A percentile compares a stretch with the other conserved stretches of the same genome.
These are phyloP conservation scores for Parnassius mnemosyne DNA, from an alignment of 2,888 invertebrate species.

Conservation along the genomic window DNA sequence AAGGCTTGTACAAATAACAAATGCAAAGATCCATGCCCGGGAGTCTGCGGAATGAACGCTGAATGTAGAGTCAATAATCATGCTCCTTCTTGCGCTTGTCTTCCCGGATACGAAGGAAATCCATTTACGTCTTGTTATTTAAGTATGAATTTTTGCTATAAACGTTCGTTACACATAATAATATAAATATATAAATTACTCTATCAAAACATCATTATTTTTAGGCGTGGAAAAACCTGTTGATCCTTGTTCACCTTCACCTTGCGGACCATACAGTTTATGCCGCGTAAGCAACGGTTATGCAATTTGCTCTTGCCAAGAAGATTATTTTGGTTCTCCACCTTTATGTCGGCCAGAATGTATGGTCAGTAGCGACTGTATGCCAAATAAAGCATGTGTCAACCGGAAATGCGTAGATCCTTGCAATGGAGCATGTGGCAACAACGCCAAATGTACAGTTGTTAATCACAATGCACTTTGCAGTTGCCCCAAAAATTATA, in stretches of 20 bases:
- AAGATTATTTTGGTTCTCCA: conserved; percentile 89
- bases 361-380: conserved; percentile 90
- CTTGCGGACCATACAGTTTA: conserved; percentile 90
- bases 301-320: conserved; percentile 90
- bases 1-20: conserved; percentile 91
- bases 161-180: neutral
- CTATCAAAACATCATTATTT: conserved; percentile 18
- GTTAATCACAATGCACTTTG: conserved; percentile 93
- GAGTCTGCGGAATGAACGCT: conserved; percentile 91
- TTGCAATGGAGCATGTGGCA: conserved; percentile 90
- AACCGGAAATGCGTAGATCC: conserved; percentile 90
- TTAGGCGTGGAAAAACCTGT: conserved; percentile 52
- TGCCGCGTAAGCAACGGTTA: conserved; percentile 87
- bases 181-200: neutral
- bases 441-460: conserved; percentile 89
- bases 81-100: conserved; percentile 88
- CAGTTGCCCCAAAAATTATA: conserved; percentile 86
- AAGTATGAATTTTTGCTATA: conserved; percentile 45
- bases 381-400: conserved; percentile 89
- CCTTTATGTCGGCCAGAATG: conserved; percentile 90
- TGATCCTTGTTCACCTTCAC: conserved; percentile 82
- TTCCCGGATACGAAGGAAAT: conserved; percentile 88
- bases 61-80: conserved; percentile 91
- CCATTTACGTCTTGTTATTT: conserved; percentile 87
- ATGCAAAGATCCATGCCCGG: conserved; percentile 91